These are phyloP conservation scores for Bufotes viridis DNA, from an alignment of 2,797 vertebrate genomes.

Conservation along the genomic window DNA sequence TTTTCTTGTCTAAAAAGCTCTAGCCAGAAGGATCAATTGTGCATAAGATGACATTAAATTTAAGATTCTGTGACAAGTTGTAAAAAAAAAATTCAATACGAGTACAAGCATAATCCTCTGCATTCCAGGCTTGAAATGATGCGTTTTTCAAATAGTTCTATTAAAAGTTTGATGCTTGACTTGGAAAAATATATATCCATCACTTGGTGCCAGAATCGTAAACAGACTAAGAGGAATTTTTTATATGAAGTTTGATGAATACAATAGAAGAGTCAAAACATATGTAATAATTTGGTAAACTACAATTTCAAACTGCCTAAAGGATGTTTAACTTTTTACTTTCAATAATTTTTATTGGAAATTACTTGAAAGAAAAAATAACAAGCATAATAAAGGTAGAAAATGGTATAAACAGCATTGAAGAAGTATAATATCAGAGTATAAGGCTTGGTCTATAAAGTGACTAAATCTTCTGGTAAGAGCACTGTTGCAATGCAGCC, in stretches of 20 bases:
- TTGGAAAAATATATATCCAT: conserved; percentile 33
- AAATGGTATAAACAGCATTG: neutral
- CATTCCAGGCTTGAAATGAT: conserved; percentile 36
- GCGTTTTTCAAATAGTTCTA: conserved; percentile 41
- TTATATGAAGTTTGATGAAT: conserved; percentile 11
- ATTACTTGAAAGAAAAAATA: neutral
- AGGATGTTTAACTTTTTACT: neutral
- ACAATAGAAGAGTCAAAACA: neutral
- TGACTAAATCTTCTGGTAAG: neutral
- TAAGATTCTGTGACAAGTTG: conserved; percentile 54
- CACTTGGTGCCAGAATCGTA: conserved; percentile 18
- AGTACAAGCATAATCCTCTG: conserved; percentile 47
- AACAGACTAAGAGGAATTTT: conserved; percentile 1
- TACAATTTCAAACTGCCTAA: neutral
- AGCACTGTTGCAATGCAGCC: neutral
- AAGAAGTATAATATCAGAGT: neutral
- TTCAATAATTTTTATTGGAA: neutral
- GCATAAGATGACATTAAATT: conserved; percentile 58
- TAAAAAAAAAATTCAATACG: conserved; percentile 54
- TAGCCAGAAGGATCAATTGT: conserved; percentile 53
- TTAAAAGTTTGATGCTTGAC: conserved; percentile 55
- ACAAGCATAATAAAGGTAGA: neutral
- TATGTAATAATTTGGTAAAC: neutral
- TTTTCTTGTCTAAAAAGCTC: conserved; percentile 45
- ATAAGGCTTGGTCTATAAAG: neutral